Base-by-base conservation (phyloP, 2,113 vertebrate genomes). In the Protomyctophum bolini region DNA sequence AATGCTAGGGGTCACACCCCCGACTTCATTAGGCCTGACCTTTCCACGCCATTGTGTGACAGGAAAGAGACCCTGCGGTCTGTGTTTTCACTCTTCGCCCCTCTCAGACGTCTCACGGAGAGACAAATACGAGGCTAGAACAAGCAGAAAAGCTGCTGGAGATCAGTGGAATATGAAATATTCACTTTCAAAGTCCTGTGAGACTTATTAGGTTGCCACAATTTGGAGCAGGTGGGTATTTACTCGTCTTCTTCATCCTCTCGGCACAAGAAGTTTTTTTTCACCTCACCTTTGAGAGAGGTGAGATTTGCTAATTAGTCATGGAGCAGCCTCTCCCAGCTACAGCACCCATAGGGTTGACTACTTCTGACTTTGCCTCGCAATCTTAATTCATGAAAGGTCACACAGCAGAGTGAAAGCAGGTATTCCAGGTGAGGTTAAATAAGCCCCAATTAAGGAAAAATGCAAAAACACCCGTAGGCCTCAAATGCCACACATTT, bases 21-120 rank as follows among this genome's bases (percentile, higher is more conserved):
- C 74, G 75, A 92, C 91, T 93, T 91, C 91, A 92, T 92, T 91
- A 90, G 90, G 77, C 73, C 84, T 93, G 91, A 92, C 91, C 91
- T 91, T 89, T 92, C 82, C 76, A 75, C 64, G 29, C 90, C 87
- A 88, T 91, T 89, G 91, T 90, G 85, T 78, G 83, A 86, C 80
- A 82, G 83, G 70, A 84, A 69, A 81, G 83, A 83, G 76, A 89
- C 75, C 85, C 75, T 79, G 77, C 84, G 76, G 87, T 85, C 77
- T 79, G 79, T 47, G 33, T 78, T 79, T 76, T 74, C 51, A 47
- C 72, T 80, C 50, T 72, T 80, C 66, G 67, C 67, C 76, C 74
- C 80, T 77, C 83, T 86, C 54, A 82, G 59, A 70, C 61, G 86
- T 80, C 84, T 88, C 82, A 75, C 10, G 7, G 74, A 60, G 71